These are phyloP conservation scores for Cetonia aurata DNA, from an alignment of 2,888 invertebrate genomes.

Conservation along the genomic window DNA sequence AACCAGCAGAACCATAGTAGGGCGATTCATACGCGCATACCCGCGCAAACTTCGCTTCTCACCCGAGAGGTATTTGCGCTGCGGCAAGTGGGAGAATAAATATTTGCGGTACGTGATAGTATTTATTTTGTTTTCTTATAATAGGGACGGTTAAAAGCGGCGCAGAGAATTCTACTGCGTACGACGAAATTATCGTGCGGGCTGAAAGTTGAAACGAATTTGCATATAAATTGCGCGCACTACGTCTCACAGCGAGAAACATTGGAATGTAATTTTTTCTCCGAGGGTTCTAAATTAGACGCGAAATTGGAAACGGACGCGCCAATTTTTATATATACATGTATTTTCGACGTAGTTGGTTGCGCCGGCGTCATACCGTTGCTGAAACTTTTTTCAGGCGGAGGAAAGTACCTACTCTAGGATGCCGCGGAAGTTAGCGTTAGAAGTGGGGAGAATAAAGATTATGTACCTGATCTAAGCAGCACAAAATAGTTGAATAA, in stretches of 20 bases:
- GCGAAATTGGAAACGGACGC: slow-evolving; percentile 8
- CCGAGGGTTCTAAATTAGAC: slow-evolving; percentile 9
- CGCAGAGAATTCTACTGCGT: slow-evolving; percentile 9
- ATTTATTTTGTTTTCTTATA: slow-evolving; percentile 39
- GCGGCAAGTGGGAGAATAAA: slow-evolving; percentile 18
- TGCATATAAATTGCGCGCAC: slow-evolving; percentile 24
- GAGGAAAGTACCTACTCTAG: too few relatives aligned
- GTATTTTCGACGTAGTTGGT: not conserved
- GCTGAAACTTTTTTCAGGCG: too few relatives aligned
- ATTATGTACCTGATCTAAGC: too few relatives aligned
- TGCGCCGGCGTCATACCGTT: too few relatives aligned
- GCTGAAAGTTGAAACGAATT: slow-evolving; percentile 24
- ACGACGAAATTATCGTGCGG: slow-evolving; percentile 3
- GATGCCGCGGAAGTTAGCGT: too few relatives aligned
- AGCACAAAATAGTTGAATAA: too few relatives aligned
- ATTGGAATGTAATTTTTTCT: slow-evolving; percentile 19
- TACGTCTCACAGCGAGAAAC: not conserved
- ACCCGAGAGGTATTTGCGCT: slow-evolving; percentile 2
- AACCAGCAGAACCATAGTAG: not conserved
- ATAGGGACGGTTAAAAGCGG: slow-evolving; percentile 6
- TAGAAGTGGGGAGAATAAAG: too few relatives aligned
- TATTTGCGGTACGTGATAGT: slow-evolving; percentile 38
- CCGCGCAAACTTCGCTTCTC: too few relatives aligned
- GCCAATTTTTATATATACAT: not conserved
- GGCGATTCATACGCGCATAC: not conserved